Conservation (phyloP, 2,888 invertebrate species). For the Acrobasis repandana region DNA sequence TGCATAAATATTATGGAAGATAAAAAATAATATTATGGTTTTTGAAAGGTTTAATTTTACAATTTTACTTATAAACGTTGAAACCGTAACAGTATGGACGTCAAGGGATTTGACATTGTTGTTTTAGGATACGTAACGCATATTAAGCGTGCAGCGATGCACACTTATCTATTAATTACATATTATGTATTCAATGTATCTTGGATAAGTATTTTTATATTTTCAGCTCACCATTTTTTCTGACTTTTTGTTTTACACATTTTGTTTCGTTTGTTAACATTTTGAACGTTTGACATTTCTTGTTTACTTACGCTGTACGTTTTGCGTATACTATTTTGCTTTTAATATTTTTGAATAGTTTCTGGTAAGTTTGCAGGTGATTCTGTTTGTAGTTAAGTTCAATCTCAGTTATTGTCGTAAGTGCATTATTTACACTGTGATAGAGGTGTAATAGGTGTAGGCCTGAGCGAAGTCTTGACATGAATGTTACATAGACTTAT, state of each 20-base stretch:
- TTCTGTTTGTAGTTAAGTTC: constrained; percentile 43
- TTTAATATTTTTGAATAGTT: not conserved
- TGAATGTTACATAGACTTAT: constrained; percentile 50
- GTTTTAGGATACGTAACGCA: constrained; percentile 25
- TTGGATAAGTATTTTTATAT: constrained; percentile 22
- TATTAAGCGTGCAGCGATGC: constrained; percentile 20
- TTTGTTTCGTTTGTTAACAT: constrained; percentile 54
- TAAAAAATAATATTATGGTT: too few species aligned
- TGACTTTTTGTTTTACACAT: constrained; percentile 30
- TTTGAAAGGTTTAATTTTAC: too few species aligned
- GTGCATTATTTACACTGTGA: constrained; percentile 83
- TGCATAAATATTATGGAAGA: not conserved
- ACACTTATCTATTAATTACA: not conserved
- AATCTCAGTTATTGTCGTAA: constrained; percentile 65
- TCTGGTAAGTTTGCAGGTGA: not conserved
- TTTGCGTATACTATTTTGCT: constrained; percentile 44
- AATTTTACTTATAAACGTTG: not conserved
- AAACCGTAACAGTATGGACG: constrained; percentile 1
- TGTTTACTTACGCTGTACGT: constrained; percentile 43
- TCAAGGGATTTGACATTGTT: constrained; percentile 15
- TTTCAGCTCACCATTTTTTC: constrained; percentile 41
- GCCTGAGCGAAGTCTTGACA: constrained; percentile 71
- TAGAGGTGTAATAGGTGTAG: constrained; percentile 75
- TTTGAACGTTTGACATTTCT: constrained; percentile 34
- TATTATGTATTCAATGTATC: constrained; percentile 14